These are phyloP conservation scores for Propithecus deckenii DNA, from an alignment of 2,797 vertebrate genomes.

Conservation along the genomic window DNA sequence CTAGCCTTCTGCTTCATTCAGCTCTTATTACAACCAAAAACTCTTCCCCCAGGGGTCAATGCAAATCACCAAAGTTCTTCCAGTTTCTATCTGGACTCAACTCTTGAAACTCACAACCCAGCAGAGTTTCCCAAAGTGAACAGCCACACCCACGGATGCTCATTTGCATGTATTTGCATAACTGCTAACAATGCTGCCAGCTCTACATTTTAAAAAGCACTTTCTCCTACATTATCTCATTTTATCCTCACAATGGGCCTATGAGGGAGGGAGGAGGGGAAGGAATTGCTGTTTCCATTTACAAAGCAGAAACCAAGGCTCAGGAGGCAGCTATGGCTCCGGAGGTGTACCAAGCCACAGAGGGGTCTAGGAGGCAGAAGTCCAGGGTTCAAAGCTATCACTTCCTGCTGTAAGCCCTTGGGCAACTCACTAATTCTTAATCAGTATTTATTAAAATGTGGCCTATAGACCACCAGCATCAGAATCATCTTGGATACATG, in stretches of 20 bases:
- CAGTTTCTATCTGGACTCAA: neutral
- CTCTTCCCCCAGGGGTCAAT: neutral
- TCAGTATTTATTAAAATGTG: neutral
- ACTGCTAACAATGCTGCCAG: conserved; percentile 58
- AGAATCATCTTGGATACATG: neutral
- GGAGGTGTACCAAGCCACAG: neutral
- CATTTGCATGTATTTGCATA: conserved; percentile 67
- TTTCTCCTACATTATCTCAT: conserved; percentile 60
- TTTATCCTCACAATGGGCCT: conserved; percentile 65
- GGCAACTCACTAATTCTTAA: conserved; percentile 19
- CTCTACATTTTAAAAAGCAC: conserved; percentile 52
- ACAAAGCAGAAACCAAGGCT: neutral
- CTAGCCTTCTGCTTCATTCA: neutral
- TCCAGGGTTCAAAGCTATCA: neutral
- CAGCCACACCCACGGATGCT: conserved; percentile 49
- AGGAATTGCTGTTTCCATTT: conserved; percentile 16
- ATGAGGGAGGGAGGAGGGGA: neutral
- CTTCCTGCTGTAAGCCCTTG: neutral
- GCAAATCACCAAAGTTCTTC: neutral
- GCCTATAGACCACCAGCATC: neutral
- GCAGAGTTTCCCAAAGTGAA: conserved; percentile 55
- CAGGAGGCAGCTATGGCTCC: neutral
- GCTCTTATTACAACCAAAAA: neutral
- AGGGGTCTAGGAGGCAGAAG: neutral
- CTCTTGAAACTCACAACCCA: conserved; percentile 4